phyloP scores from a whole-genome alignment of 2,888 invertebrate species.

The Brachypterus glaber region DNA sequence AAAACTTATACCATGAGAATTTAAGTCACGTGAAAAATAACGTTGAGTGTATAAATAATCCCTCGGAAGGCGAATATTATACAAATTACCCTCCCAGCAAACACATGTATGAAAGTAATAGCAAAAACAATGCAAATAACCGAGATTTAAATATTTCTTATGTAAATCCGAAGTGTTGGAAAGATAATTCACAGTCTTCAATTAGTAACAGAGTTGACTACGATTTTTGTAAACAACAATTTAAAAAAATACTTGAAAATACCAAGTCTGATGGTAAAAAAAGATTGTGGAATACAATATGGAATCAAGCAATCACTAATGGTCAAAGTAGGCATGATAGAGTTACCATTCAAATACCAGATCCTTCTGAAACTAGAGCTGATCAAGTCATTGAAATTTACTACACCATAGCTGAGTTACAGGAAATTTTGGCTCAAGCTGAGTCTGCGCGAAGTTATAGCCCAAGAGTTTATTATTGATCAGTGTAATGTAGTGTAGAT shows the following conservation, averaged over 20 bases:
- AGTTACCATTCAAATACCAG: slow-evolving; percentile 36
- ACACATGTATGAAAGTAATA: slow-evolving; percentile 4
- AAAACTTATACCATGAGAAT: slow-evolving; percentile 9
- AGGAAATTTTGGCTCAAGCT: slow-evolving; percentile 22
- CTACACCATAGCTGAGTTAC: slow-evolving; percentile 32
- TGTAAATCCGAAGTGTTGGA: slow-evolving; percentile 31
- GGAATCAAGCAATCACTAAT: slow-evolving; percentile 34
- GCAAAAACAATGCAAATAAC: slow-evolving; percentile 7
- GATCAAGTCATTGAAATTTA: slow-evolving; percentile 29
- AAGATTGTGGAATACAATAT: slow-evolving; percentile 34
- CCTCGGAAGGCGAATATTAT: neutral
- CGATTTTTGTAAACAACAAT: slow-evolving; percentile 25
- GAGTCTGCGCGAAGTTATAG: neutral
- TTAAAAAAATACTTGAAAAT: slow-evolving; percentile 30
- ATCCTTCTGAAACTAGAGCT: slow-evolving; percentile 23
- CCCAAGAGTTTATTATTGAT: too few relatives aligned
- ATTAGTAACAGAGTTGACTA: slow-evolving; percentile 19
- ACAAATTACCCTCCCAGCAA: neutral
- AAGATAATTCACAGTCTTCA: slow-evolving; percentile 25
- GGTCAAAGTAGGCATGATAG: slow-evolving; percentile 33
- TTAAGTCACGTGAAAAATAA: slow-evolving; percentile 6
- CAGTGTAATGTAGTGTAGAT: slow-evolving; percentile 8
- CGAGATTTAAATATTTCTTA: slow-evolving; percentile 25
- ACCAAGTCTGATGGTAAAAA: slow-evolving; percentile 32
- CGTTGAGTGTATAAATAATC: too few relatives aligned